phyloP scores from a whole-genome alignment of 2,888 invertebrate genomes.

The Incurvaria masculella region DNA sequence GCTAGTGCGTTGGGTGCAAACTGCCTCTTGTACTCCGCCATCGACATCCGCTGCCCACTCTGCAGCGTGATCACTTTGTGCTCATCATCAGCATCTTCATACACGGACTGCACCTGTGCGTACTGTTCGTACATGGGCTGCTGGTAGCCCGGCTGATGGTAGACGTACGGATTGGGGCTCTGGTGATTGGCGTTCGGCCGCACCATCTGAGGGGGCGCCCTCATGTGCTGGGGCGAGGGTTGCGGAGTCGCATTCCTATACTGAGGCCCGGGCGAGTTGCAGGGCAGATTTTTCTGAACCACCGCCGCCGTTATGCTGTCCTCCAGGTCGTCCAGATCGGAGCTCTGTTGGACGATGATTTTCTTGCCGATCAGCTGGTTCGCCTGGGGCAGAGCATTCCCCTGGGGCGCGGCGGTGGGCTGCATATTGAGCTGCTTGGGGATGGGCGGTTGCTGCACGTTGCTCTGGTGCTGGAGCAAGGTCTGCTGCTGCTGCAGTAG shows the following conservation, averaged over 20 bases:
- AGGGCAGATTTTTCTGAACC: constrained; percentile 32
- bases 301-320: constrained; percentile 54
- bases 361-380: constrained; percentile 28
- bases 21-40: constrained; percentile 46
- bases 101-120: constrained; percentile 29
- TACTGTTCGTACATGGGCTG: constrained; percentile 15
- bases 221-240: constrained; percentile 13
- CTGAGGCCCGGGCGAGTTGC: constrained; percentile 4
- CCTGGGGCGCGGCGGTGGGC: constrained; percentile 28
- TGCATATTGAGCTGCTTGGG: constrained; percentile 25
- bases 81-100: constrained; percentile 35
- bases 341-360: constrained; percentile 44
- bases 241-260: constrained; percentile 11
- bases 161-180: constrained; percentile 21
- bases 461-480: constrained; percentile 26
- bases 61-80: constrained; percentile 36
- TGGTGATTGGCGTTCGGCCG: constrained; percentile 16
- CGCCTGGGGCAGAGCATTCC: constrained; percentile 23
- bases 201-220: constrained; percentile 19
- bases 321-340: constrained; percentile 52
- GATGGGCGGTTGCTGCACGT: constrained; percentile 24
- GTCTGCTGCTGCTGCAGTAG: constrained; percentile 28
- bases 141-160: constrained; percentile 12
- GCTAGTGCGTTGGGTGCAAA: constrained; percentile 37
- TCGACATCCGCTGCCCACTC: constrained; percentile 42